Evolutionary conservation across 2,888 invertebrate genomes (phyloP).

Genomic region (Pseudeuparius sepicola): DNA sequence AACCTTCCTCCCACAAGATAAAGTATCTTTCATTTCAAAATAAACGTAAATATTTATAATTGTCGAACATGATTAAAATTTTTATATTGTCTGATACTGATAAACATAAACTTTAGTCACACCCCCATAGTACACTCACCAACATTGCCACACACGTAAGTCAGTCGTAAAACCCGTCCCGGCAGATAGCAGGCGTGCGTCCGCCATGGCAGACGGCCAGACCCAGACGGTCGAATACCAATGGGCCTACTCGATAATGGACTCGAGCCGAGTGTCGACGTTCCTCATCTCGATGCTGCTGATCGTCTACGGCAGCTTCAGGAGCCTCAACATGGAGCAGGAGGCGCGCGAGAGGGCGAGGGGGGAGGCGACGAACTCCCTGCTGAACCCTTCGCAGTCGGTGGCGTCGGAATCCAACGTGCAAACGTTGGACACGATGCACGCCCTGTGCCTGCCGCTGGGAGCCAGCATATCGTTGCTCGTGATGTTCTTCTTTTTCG

Average conservation of each 20-base stretch:
- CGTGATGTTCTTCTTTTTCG: constrained; percentile 98
- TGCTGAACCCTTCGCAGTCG: constrained; percentile 34
- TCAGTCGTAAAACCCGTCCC: too few relatives aligned
- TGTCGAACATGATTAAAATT: too few relatives aligned
- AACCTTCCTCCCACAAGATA: too few relatives aligned
- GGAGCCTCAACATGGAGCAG: constrained; percentile 92
- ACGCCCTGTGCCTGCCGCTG: constrained; percentile 90
- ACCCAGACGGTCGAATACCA: constrained; percentile 49
- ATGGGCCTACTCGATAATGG: constrained; percentile 94
- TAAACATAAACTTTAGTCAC: too few relatives aligned
- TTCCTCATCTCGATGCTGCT: constrained; percentile 95
- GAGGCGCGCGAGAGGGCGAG: constrained; percentile 70
- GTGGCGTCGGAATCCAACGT: constrained; percentile 42
- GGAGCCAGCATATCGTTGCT: constrained; percentile 93
- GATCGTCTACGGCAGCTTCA: constrained; percentile 95
- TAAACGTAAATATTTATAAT: too few relatives aligned
- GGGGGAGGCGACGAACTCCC: constrained; percentile 36
- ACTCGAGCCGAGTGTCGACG: constrained; percentile 93
- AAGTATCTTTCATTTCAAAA: too few relatives aligned
- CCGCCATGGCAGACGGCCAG: constrained; percentile 29
- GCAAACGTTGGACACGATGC: constrained; percentile 93
- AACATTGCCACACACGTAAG: too few relatives aligned
- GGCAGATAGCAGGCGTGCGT: too few relatives aligned
- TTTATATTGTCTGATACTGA: too few relatives aligned
- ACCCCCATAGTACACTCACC: too few relatives aligned